A percentile compares a stretch with the other conserved stretches of the same genome.
Evolutionary conservation across 2,888 invertebrate species (phyloP).

Genomic region (Heliconius sara): DNA sequence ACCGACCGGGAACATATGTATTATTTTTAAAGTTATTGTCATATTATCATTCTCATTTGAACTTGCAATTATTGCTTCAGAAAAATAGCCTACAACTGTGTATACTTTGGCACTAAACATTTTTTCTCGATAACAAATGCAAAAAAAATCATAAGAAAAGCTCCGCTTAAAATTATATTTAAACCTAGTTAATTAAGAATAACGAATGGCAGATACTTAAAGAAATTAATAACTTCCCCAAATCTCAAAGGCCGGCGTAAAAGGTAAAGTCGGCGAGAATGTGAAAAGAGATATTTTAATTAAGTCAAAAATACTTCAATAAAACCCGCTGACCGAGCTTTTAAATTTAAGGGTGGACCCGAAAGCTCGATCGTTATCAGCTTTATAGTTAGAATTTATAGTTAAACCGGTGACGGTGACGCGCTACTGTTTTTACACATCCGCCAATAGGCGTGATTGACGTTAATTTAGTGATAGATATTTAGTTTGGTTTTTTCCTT

Average conservation of each 20-base stretch:
- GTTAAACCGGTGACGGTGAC: constrained; percentile 58
- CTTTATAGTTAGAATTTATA: constrained; percentile 69
- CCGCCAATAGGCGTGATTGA: constrained; percentile 78
- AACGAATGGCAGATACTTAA: constrained; percentile 50
- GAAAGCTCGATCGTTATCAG: constrained; percentile 63
- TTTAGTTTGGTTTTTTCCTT: neutral
- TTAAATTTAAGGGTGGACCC: constrained; percentile 67
- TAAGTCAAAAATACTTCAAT: constrained; percentile 72
- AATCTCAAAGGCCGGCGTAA: constrained; percentile 51
- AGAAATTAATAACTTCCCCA: constrained; percentile 63
- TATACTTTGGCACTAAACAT: neutral
- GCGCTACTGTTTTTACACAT: constrained; percentile 76
- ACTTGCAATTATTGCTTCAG: neutral
- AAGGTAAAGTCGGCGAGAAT: constrained; percentile 61
- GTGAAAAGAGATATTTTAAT: constrained; percentile 49
- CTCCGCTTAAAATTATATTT: neutral
- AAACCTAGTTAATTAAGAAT: constrained; percentile 32
- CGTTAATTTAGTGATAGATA: constrained; percentile 64
- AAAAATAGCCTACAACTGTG: neutral
- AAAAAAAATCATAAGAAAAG: neutral
- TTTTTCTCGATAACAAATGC: no score
- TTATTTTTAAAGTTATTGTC: no score
- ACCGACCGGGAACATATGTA: no score
- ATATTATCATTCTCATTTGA: no score
- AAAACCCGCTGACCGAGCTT: constrained; percentile 68